phyloP scores from a whole-genome alignment of 2,113 vertebrate species.

The Psilopogon haemacephalus region DNA sequence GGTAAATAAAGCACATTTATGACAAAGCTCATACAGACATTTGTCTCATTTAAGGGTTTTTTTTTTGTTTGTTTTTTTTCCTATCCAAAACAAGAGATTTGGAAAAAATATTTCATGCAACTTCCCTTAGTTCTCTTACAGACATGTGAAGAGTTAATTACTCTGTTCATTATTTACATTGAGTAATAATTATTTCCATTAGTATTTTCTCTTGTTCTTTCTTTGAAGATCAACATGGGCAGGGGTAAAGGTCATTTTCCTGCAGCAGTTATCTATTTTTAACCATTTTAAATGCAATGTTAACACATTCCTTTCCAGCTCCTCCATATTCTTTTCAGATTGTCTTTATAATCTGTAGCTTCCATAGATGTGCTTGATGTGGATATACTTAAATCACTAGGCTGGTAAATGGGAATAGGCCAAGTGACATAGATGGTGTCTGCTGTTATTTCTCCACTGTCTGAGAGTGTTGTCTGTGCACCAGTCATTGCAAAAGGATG shows the following conservation, averaged over 20 bases:
- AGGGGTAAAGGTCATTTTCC: background rate
- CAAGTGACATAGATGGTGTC: background rate
- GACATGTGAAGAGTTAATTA: background rate
- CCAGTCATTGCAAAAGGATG: background rate
- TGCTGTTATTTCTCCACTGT: background rate
- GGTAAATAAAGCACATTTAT: background rate
- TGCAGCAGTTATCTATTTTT: background rate
- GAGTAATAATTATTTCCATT: background rate
- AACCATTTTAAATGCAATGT: background rate
- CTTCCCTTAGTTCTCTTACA: background rate
- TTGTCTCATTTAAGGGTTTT: background rate
- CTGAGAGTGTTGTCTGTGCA: background rate
- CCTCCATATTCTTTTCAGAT: background rate
- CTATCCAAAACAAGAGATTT: background rate
- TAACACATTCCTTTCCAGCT: background rate
- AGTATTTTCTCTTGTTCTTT: background rate
- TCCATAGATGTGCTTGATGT: background rate
- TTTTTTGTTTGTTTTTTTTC: background rate
- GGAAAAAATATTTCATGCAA: background rate
- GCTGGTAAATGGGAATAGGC: background rate
- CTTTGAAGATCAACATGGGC: background rate
- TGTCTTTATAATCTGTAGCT: background rate
- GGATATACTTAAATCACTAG: background rate
- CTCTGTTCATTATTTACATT: background rate
- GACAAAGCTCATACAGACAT: accelerated